A percentile compares a stretch with the other conserved stretches of the same genome.
phyloP scores from a whole-genome alignment of 2,113 vertebrate genomes.

The Dipodomys ordii region DNA sequence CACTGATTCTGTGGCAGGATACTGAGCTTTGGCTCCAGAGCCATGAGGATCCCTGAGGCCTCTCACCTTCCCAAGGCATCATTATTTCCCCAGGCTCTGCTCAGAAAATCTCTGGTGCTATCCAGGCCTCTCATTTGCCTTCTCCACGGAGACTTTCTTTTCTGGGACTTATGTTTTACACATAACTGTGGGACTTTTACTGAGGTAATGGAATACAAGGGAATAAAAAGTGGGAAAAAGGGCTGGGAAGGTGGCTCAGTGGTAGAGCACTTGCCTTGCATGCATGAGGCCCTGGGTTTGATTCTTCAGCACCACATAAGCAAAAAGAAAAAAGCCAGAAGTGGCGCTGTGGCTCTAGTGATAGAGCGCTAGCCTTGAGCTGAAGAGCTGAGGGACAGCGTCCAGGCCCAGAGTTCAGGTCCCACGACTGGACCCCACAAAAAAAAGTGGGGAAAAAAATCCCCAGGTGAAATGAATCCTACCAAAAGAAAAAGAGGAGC shows the following conservation, averaged over 20 bases:
- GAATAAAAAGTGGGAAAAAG: background rate
- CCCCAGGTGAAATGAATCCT: background rate
- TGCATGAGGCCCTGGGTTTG: too few species aligned
- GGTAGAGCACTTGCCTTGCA: too few species aligned
- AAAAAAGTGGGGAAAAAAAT: background rate
- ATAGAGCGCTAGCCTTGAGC: too few species aligned
- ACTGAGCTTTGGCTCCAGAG: background rate
- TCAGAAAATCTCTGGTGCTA: background rate
- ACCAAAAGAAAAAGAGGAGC: background rate
- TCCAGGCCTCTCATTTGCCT: background rate
- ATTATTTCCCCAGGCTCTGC: too few species aligned
- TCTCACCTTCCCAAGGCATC: background rate
- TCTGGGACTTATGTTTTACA: constrained; percentile 50
- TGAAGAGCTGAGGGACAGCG: too few species aligned
- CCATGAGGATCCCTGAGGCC: fast-evolving
- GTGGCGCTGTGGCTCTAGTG: too few species aligned
- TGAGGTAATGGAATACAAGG: background rate
- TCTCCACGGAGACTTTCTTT: constrained; percentile 59
- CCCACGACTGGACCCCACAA: too few species aligned
- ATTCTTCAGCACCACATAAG: too few species aligned
- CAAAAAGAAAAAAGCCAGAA: too few species aligned
- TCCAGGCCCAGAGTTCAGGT: too few species aligned
- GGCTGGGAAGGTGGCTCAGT: too few species aligned
- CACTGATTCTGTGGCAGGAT: background rate
- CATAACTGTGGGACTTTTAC: constrained; percentile 19